A percentile compares a stretch with the other conserved stretches of the same genome.
Conservation (phyloP, 1,140 invertebrate genomes). For the Lepidurus couesii region DNA sequence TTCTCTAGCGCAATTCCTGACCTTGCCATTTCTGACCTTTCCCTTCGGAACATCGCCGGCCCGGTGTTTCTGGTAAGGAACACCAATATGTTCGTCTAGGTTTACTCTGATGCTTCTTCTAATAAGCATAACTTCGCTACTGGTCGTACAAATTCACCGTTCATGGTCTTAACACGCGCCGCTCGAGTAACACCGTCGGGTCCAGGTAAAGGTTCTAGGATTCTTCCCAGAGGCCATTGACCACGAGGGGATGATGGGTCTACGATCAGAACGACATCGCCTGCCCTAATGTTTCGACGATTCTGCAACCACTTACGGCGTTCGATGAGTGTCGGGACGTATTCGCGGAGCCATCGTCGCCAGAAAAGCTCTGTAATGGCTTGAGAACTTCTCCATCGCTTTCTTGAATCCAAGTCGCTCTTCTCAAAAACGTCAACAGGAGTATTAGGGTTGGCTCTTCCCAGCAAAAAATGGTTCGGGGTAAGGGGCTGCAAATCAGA, state of each 20-base stretch:
- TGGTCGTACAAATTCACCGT: constrained; percentile 30
- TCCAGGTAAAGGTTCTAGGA: constrained; percentile 23
- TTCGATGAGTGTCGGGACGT: constrained; percentile 30
- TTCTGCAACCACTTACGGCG: constrained; percentile 32
- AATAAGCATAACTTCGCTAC: constrained; percentile 29
- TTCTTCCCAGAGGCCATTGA: constrained; percentile 25
- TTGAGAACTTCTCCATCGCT: constrained; percentile 33
- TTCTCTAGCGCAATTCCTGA: too few relatives aligned
- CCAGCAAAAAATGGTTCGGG: constrained; percentile 32
- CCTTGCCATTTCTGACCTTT: background rate
- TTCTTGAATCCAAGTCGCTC: background rate
- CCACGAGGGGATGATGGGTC: constrained; percentile 23
- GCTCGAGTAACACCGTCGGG: constrained; percentile 29
- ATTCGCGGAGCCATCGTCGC: constrained; percentile 34
- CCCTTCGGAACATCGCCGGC: constrained; percentile 30
- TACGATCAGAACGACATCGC: constrained; percentile 31
- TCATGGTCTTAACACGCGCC: constrained; percentile 26
- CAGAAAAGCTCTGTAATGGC: constrained; percentile 32
- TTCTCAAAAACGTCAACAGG: constrained; percentile 31
- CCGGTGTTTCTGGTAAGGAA: constrained; percentile 11
- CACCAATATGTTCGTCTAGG: background rate
- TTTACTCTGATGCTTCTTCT: constrained; percentile 13
- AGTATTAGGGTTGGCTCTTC: constrained; percentile 24
- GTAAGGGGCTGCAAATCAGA: constrained; percentile 22
- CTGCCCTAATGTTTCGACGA: constrained; percentile 23